These are phyloP conservation scores for Sardinella longiceps DNA, from an alignment of 2,797 vertebrate species.

Conservation along the genomic window DNA sequence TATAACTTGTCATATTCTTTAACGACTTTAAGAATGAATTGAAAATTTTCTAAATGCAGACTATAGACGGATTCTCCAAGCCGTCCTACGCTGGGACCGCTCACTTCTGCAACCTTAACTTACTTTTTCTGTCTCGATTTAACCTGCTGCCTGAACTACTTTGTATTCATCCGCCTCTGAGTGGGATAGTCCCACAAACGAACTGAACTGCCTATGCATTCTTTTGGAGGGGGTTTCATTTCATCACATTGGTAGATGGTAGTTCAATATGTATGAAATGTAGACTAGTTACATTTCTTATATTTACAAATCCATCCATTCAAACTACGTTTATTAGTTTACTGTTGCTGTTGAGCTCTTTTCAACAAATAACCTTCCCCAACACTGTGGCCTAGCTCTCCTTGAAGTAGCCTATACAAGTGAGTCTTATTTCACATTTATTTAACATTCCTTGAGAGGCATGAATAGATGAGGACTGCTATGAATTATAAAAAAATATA, in stretches of 20 bases:
- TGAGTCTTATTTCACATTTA: not conserved
- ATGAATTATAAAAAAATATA: no score
- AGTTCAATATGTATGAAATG: not conserved
- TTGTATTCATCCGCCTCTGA: constrained; percentile 55
- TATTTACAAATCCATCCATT: not conserved
- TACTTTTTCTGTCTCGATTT: constrained; percentile 68
- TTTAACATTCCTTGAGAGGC: not conserved
- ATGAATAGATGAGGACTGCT: not conserved
- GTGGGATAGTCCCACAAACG: constrained; percentile 42
- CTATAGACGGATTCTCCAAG: constrained; percentile 55
- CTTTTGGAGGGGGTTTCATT: not conserved
- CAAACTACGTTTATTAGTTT: not conserved
- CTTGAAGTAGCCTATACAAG: not conserved
- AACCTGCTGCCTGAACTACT: constrained; percentile 75
- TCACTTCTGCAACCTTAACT: constrained; percentile 65
- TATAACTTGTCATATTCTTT: constrained; percentile 58
- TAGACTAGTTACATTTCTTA: not conserved
- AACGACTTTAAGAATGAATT: constrained; percentile 38
- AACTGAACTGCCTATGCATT: not conserved
- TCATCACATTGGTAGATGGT: not conserved
- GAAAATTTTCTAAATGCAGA: constrained; percentile 39
- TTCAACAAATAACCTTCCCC: not conserved
- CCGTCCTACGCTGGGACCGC: constrained; percentile 65
- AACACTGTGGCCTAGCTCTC: no score
- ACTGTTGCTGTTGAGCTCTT: not conserved